phyloP scores from a whole-genome alignment of 2,113 vertebrate genomes.

The Progne subis region DNA sequence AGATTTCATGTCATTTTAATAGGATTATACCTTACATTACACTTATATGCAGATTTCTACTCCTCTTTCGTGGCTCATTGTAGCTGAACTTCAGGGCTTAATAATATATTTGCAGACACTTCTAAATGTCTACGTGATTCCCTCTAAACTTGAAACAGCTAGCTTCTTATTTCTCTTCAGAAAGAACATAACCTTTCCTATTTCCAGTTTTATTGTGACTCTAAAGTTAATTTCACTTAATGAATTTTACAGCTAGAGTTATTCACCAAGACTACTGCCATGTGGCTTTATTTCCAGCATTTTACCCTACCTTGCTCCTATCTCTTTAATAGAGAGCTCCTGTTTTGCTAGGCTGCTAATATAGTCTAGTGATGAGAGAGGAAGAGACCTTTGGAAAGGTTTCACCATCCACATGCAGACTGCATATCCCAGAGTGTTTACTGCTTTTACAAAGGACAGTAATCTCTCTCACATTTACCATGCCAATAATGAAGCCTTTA shows the following conservation, averaged over 20 bases:
- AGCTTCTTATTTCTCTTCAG: background rate
- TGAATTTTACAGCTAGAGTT: slow-evolving; percentile 50
- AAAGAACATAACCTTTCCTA: slow-evolving; percentile 50
- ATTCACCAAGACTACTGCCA: slow-evolving; percentile 27
- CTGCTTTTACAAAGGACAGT: slow-evolving; percentile 22
- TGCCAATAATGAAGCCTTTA: slow-evolving; percentile 36
- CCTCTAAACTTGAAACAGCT: background rate
- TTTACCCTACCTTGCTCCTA: slow-evolving; percentile 1
- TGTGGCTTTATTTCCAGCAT: slow-evolving; percentile 14
- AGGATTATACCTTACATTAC: background rate
- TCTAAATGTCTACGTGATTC: background rate
- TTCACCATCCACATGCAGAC: background rate
- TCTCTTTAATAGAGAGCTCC: background rate
- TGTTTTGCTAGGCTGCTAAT: background rate
- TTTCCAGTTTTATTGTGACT: slow-evolving; percentile 42
- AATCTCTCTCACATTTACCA: slow-evolving; percentile 19
- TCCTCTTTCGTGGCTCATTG: slow-evolving; percentile 26
- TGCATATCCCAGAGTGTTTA: background rate
- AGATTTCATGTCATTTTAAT: slow-evolving; percentile 1
- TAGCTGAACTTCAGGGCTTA: slow-evolving; percentile 11
- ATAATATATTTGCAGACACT: slow-evolving; percentile 12
- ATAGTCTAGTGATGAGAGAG: background rate
- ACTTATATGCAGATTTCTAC: background rate
- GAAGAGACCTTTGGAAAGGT: background rate
- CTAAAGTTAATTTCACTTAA: slow-evolving; percentile 65